A percentile compares a stretch with the other conserved stretches of the same genome.
phyloP scores from a whole-genome alignment of 2,113 vertebrate genomes.

The Rhineura floridana region DNA sequence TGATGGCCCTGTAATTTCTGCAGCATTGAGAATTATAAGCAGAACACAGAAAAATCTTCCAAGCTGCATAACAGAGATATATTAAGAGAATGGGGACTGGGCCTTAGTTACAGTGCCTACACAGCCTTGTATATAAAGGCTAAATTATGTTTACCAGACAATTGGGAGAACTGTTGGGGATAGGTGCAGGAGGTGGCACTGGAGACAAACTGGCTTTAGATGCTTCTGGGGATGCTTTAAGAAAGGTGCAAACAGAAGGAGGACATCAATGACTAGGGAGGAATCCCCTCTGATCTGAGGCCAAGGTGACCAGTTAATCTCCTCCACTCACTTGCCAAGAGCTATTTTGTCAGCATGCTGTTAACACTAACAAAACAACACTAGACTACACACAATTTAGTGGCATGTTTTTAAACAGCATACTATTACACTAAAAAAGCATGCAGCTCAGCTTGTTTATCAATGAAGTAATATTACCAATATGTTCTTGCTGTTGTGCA shows the following conservation, averaged over 20 bases:
- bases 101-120: neutral
- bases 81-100: neutral
- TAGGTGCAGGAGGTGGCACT: neutral
- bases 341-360: neutral
- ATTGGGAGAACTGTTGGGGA: neutral
- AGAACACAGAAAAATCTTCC: no score
- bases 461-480: neutral
- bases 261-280: neutral
- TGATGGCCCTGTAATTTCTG: no score
- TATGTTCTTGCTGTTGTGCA: neutral
- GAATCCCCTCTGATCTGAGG: no score
- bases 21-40: no score
- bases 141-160: neutral
- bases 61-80: no score
- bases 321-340: neutral
- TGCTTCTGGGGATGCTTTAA: neutral
- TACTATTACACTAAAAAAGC: neutral
- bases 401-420: neutral
- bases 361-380: neutral
- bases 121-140: neutral
- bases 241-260: neutral
- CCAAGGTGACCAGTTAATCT: neutral
- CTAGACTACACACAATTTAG: neutral
- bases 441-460: neutral
- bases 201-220: neutral